Evolutionary conservation across 1,140 invertebrate species (phyloP).

Genomic region (Formica exsecta): DNA sequence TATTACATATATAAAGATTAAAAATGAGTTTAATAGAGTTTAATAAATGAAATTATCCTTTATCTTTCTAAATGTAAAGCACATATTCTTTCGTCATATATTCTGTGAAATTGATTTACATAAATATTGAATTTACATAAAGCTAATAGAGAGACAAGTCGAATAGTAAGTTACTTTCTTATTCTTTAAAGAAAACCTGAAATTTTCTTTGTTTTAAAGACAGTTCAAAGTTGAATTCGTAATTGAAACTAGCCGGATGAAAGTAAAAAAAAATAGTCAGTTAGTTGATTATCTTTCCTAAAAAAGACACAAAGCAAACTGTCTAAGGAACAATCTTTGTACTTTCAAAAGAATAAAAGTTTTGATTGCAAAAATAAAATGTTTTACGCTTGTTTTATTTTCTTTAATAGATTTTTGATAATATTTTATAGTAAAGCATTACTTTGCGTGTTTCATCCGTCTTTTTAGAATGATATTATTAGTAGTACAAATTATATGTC

Average conservation of each 20-base stretch:
- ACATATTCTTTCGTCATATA: background rate
- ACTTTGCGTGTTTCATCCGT: background rate
- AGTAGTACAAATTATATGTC: conserved; percentile 1
- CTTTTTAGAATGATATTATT: background rate
- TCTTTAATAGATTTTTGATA: background rate
- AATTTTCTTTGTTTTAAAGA: background rate
- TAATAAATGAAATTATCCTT: background rate
- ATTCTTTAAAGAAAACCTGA: background rate
- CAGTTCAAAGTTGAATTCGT: background rate
- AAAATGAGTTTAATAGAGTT: background rate
- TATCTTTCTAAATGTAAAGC: background rate
- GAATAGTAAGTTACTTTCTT: background rate
- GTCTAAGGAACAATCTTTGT: background rate
- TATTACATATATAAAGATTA: no score
- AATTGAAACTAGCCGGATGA: background rate
- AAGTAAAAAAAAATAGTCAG: background rate
- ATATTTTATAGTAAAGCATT: background rate
- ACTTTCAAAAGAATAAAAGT: conserved; percentile 4
- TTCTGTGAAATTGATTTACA: background rate
- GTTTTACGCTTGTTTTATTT: background rate
- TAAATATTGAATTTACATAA: conserved; percentile 2
- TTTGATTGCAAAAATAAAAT: background rate
- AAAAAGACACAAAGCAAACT: background rate
- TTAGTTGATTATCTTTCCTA: background rate
- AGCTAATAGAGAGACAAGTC: background rate